Percentiles rank a stretch among this genome's conserved stretches.
Evolutionary conservation across 2,888 invertebrate genomes (phyloP).

Genomic region (Drosophila mulleri): DNA sequence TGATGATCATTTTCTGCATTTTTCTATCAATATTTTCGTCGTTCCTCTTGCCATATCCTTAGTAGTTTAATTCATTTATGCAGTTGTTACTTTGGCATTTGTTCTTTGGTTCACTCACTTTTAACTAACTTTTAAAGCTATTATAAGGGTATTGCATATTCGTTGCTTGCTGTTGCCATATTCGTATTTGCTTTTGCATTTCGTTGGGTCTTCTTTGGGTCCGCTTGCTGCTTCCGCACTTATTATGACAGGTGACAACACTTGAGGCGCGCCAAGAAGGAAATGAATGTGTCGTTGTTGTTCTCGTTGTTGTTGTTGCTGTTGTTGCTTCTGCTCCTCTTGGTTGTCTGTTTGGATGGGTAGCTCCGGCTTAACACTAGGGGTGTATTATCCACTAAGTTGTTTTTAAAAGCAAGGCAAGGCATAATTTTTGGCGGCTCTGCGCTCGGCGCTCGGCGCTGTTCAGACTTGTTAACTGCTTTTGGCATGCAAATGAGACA

Average conservation of each 20-base stretch:
- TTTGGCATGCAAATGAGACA: slow-evolving; percentile 82
- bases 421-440: slow-evolving; percentile 66
- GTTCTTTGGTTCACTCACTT: too few relatives aligned
- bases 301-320: slow-evolving; percentile 6
- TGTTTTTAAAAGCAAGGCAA: slow-evolving; percentile 81
- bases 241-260: slow-evolving; percentile 82
- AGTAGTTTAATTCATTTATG: too few relatives aligned
- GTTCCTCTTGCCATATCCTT: background rate
- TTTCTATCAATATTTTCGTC: background rate
- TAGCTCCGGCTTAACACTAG: slow-evolving; percentile 73
- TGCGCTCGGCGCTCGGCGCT: slow-evolving; percentile 5
- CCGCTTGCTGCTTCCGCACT: slow-evolving; percentile 73
- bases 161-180: slow-evolving; percentile 12
- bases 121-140: too few relatives aligned
- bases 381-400: slow-evolving; percentile 80
- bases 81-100: too few relatives aligned
- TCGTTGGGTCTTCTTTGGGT: slow-evolving; percentile 37
- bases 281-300: slow-evolving; percentile 71
- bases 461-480: slow-evolving; percentile 79
- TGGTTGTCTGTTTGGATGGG: slow-evolving; percentile 48
- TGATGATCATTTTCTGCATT: too few relatives aligned
- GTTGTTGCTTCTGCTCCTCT: slow-evolving; percentile 13
- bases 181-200: slow-evolving; percentile 19
- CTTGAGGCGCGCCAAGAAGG: slow-evolving; percentile 80
- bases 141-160: slow-evolving; percentile 16